Base-by-base conservation (phyloP, 2,797 vertebrate genomes). In the Lycodopsis pacificus region DNA sequence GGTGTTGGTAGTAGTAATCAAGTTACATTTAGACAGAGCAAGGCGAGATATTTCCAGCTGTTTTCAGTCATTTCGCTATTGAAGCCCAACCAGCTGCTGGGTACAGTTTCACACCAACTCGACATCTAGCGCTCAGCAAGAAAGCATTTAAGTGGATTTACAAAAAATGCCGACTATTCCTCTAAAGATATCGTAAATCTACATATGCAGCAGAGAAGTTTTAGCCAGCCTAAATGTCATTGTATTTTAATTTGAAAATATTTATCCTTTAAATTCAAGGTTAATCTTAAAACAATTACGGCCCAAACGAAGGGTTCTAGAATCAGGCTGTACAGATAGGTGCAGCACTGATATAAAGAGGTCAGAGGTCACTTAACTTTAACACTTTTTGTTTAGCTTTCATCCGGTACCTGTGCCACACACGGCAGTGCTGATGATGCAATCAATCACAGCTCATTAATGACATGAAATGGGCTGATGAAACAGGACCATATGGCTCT, bases 391-490 rank as follows among this genome's bases (percentile, higher is more conserved):
- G 87, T 88, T 82, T 76, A 76, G 83, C 79, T 85, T 76, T 77
- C 66, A 75, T 79, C 78, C 79, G 34, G 73, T 85, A 81, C 84
- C 84, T 86, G 82, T 74, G 69, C 81, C 81, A 63, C 38, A 61
- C 70, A 70, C 82, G 75, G 82, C 81, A 83, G 67, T 42, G 53
- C 83, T 79, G 86, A 90, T 72, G 74, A 80, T 86, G 89, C 85
- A 84, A 92, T 95, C 92, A 89, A 93, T 95, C 93, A 92, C 73
- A 89, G 88, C 92, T 93, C 90, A 88, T 95, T 95, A 94, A 93
- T 86, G 93, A 91, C 88, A 86, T 86, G 84, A 91, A 86, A 86
- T 84, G 85, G 79, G 83, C 89, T 83, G 84, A 89, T 88, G 87
- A 84, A 92, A 90, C 82, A 78, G 65, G 83, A 92, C 83, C 94